Conservation (phyloP, 2,888 invertebrate genomes). For the Drosophila limbata region DNA sequence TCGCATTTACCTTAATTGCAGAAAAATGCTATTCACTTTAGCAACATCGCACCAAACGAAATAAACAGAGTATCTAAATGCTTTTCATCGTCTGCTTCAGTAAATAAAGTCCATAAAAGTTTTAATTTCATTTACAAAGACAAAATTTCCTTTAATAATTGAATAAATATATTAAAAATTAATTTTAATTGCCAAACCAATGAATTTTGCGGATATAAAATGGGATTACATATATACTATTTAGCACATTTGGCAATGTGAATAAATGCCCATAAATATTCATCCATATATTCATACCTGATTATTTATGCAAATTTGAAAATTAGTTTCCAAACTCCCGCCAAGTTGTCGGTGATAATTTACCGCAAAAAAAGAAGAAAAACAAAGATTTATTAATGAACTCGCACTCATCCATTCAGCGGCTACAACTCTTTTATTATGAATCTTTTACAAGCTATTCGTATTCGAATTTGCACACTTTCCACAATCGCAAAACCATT, state of each 20-base stretch:
- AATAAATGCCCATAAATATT: conserved; percentile 31
- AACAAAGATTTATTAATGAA: conserved; percentile 37
- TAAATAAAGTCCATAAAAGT: neutral
- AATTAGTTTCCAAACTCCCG: conserved; percentile 34
- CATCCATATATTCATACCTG: conserved; percentile 31
- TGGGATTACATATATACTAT: conserved; percentile 24
- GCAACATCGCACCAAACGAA: too few species aligned
- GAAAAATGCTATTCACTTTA: too few species aligned
- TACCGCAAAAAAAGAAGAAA: conserved; percentile 21
- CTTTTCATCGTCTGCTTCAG: neutral
- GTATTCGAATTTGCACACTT: conserved; percentile 8
- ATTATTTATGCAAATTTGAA: conserved; percentile 35
- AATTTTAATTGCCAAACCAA: conserved; percentile 13
- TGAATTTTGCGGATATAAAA: conserved; percentile 8
- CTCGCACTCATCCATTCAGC: conserved; percentile 13
- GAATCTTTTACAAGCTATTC: conserved; percentile 8
- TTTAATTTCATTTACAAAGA: neutral
- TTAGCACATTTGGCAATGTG: conserved; percentile 48
- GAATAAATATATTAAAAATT: conserved; percentile 14
- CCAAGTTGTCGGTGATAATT: conserved; percentile 19
- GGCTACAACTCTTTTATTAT: conserved; percentile 17
- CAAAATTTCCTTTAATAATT: conserved; percentile 20
- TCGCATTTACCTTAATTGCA: too few species aligned
- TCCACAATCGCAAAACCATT: conserved; percentile 18
- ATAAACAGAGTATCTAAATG: too few species aligned